Conservation (phyloP, 2,113 vertebrate genomes). For the Sceloporus tristichus region DNA sequence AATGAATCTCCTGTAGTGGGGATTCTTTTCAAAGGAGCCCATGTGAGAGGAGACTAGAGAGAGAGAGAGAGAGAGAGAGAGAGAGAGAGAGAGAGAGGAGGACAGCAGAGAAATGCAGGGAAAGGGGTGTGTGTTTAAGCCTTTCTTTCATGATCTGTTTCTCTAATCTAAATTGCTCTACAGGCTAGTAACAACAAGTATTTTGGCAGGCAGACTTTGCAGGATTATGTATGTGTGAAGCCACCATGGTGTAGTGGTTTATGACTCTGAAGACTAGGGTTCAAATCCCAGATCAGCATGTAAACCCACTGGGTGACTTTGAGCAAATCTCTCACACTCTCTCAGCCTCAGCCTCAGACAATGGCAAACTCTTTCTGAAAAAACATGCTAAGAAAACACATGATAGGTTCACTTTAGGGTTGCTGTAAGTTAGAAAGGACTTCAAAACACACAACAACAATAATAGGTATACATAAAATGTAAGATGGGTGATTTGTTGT, state of each 20-base stretch:
- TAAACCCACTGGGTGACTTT: too few relatives aligned
- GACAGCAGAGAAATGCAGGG: not conserved
- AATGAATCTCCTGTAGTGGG: not conserved
- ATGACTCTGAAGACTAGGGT: too few relatives aligned
- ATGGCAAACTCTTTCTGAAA: too few relatives aligned
- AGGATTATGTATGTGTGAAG: too few relatives aligned
- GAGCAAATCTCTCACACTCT: too few relatives aligned
- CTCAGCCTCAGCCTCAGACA: too few relatives aligned
- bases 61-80: not conserved
- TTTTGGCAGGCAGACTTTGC: constrained; percentile 1
- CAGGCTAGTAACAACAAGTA: not conserved
- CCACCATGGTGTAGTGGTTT: too few relatives aligned
- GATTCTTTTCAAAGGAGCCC: not conserved
- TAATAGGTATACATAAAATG: not conserved
- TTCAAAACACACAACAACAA: too few relatives aligned
- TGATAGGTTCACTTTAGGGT: too few relatives aligned
- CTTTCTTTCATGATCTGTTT: not conserved
- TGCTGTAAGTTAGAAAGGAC: too few relatives aligned
- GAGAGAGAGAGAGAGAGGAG: not conserved
- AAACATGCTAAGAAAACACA: too few relatives aligned
- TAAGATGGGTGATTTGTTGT: not conserved
- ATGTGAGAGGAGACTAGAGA: not conserved
- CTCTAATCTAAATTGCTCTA: not conserved
- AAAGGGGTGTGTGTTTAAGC: not conserved
- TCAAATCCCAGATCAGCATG: too few relatives aligned